Base-by-base conservation (phyloP, 2,888 invertebrate species). In the Ichneumoninae sp. region DNA sequence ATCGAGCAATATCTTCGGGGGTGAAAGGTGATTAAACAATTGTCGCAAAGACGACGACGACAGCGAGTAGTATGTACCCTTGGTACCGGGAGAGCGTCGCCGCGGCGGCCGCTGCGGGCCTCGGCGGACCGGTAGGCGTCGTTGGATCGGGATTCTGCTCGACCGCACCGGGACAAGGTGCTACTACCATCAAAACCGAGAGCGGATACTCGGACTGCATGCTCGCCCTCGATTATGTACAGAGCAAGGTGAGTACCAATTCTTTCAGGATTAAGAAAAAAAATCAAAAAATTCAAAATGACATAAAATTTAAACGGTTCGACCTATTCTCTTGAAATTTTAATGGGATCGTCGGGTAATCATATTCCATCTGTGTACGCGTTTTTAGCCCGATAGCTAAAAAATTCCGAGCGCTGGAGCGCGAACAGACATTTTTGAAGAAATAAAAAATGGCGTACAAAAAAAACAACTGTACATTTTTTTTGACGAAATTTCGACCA, bases 131-230 rank as follows among this genome's bases (percentile, higher is more conserved):
- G 88, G 93, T 93, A 80, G 93, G 93, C 86, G 93, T 93, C 88
- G 93, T 93, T 75, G 93, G 93, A 86, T 92, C 93, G 79, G 93
- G 93, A 86, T 94, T 95, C 89, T 95, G 95, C 91, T 95, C 95
- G 26, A 91, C 90, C 80, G 92, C 92, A 80, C 93, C 93, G 84
- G 93, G 93, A 87, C 93, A 93, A 90, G 92, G 92, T 82, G 92
- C 89, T 72, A 95, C 96, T 80, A 95, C 95, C 54, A 96, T 96
- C 92, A 96, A 96, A 94, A 96, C 95, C 75, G 96, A 96, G 93
- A 95, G 95, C 91, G 95, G 95, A 92, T 96, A 96, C 94, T 96
- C 95, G 91, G 96, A 96, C 94, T 96, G 96, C 92, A 96, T 96
- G 96, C 93, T 96, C 89, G 96, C 96, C 66, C 94, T 96, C 86